Base-by-base conservation (phyloP, 2,888 invertebrate genomes). In the Philhelius pedissequus region DNA sequence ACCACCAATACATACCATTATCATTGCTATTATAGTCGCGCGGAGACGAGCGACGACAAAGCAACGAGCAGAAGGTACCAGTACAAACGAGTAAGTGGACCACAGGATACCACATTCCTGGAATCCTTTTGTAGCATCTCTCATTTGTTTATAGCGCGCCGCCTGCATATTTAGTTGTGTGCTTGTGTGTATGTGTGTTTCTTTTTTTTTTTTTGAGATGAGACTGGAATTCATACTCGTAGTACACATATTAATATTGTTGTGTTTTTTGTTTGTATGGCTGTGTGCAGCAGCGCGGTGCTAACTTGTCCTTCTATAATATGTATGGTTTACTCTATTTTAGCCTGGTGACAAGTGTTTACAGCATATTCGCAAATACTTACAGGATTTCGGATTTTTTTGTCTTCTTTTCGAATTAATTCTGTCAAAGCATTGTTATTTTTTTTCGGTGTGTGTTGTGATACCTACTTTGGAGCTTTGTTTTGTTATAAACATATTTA, bases 71-170 rank as follows among this genome's bases (percentile, higher is more conserved):
- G 73, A 45, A 83, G n/a, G n/a, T n/a, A n/a, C n/a, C n/a, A n/a
- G n/a, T n/a, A n/a, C n/a, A n/a, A n/a, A n/a, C n/a, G n/a, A 74
- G 83, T 83, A 83, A 83, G 83, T 83, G 74, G 83, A 75, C 74
- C 78, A 78, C 8, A 20, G 79, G 78, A 79, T 74, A 83, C 73
- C 56, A 83, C 78, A 83, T 83, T 83, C 74, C 83, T 83, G 83
- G 79, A 83, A 83, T 83, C 83, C 64, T 79, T 62, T 83, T 79
- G 78, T 79, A 83, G 56, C 79, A 83, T 83, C 74, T 83, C 79
- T 79, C 64, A 70, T 82, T 83, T 83, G 83, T 79, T 83, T 83
- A 83, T 77, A 60, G 35, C 66, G 20, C 48, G 64, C 64, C 48
- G 20, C 30, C 32, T 27, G 66, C 22, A 27, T 30, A 22, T 20